Conservation (phyloP, 2,113 vertebrate genomes). For the Boulengeromyrus knoepffleri region DNA sequence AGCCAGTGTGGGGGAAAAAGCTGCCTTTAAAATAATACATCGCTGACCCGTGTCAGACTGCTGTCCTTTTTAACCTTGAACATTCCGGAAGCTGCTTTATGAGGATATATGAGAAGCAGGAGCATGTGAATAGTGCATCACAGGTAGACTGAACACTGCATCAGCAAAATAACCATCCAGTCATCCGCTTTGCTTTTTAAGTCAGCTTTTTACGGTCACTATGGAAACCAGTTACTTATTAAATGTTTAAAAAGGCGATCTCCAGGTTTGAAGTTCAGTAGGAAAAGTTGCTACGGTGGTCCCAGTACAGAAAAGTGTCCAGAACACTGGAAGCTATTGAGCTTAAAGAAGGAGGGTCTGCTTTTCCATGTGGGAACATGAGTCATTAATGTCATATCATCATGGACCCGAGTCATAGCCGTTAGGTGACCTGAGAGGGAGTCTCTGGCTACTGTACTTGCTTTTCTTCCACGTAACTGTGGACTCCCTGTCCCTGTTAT, state of each 20-base stretch:
- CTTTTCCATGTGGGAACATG: background rate
- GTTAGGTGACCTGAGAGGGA: background rate
- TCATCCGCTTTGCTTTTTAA: background rate
- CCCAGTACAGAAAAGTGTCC: background rate
- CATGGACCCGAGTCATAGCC: background rate
- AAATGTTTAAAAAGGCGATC: background rate
- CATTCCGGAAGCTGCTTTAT: background rate
- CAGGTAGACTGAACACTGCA: background rate
- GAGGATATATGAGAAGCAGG: background rate
- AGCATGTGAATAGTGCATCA: background rate
- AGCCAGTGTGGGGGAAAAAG: background rate
- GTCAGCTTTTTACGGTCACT: background rate
- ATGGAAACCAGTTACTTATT: background rate
- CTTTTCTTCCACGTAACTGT: background rate
- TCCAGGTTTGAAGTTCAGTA: background rate
- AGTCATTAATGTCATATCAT: background rate
- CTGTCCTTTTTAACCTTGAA: background rate
- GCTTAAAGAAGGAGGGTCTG: no score
- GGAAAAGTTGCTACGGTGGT: background rate
- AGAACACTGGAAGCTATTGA: background rate
- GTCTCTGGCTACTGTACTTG: background rate
- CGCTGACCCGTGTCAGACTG: background rate
- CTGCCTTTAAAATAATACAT: background rate
- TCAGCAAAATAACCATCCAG: background rate
- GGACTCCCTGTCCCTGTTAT: background rate